Base-by-base conservation (phyloP, 1,140 invertebrate species). In the Trinorchestia longiramus region DNA sequence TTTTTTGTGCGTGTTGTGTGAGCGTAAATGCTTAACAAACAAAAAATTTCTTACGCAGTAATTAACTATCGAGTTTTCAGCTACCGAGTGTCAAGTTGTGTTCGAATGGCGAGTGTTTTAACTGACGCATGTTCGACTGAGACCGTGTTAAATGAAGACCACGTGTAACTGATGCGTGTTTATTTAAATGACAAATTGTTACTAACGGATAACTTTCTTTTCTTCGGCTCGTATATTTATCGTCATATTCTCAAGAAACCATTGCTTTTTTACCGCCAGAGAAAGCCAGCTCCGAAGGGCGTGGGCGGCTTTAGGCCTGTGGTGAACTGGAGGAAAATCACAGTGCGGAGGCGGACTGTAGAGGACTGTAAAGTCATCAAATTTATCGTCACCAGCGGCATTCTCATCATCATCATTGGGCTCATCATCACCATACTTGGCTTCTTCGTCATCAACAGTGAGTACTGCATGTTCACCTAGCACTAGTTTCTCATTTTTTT, bases 341-440 rank as follows among this genome's bases (percentile, higher is more conserved):
- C 92, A 44, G 44, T 94, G 19, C 41, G 44, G 43, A 44, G 92
- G 92, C 43, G 92, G 92, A 94, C 92, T 0, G 92, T 94, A 11
- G 92, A 94, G 40, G 92, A 94, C 92, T 94, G 92, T 94, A 94
- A 47, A 47, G 92, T 94, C 92, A 94, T 94, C 92, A 94, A 42
- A 43, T 94, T 94, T 36, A 94, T 94, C 92, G 44, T 94, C 8
- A 47, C 44, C 43, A 94, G 92, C 92, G 92, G 92, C 43, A 45
- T 94, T 44, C 41, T 94, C 92, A 94, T 94, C 92, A 94, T 94
- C 19, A 40, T 94, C 17, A 94, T 94, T 47, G 92, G 92, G 8
- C 92, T 94, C 44, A 44, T 94, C 92, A 94, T 94, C 92, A 94
- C 92, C 43, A n/a, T 94, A 47, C 92, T 94, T 44, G 92, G 92